Conservation (phyloP, 1,140 invertebrate genomes). For the Drosophila lacteicornis region DNA sequence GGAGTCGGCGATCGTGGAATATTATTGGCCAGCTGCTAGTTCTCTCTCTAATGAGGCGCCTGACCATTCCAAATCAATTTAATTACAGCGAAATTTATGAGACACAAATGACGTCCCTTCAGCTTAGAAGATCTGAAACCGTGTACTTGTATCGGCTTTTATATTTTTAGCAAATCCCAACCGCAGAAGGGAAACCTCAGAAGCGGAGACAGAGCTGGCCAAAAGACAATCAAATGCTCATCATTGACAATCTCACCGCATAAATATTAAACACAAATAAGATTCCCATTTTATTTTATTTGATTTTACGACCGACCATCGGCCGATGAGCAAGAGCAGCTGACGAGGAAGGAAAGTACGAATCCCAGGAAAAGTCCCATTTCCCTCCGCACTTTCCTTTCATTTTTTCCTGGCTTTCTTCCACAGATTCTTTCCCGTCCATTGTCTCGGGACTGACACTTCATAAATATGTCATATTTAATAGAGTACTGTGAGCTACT, state of each 20-base stretch:
- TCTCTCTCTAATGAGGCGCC: constrained; percentile 54
- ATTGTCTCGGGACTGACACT: constrained; percentile 69
- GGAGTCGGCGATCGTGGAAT: constrained; percentile 27
- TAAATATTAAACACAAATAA: constrained; percentile 82
- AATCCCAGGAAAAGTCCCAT: constrained; percentile 54
- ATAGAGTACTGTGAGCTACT: constrained; percentile 68
- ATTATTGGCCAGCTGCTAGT: constrained; percentile 26
- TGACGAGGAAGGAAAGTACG: constrained; percentile 28
- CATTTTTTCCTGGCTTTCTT: constrained; percentile 58
- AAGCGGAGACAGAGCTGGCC: background rate
- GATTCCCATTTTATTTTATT: constrained; percentile 66
- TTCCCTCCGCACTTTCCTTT: constrained; percentile 47
- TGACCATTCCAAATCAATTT: constrained; percentile 70
- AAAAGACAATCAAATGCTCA: constrained; percentile 62
- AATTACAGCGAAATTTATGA: constrained; percentile 62
- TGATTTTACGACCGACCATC: constrained; percentile 41
- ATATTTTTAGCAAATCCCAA: constrained; percentile 26
- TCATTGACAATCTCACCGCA: constrained; percentile 62
- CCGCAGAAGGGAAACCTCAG: constrained; percentile 33
- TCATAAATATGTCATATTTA: constrained; percentile 85
- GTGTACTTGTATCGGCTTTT: constrained; percentile 3
- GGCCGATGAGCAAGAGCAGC: constrained; percentile 29
- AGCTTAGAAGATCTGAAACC: background rate
- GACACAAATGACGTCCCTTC: constrained; percentile 22
- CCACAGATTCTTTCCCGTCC: constrained; percentile 34